phyloP scores from a whole-genome alignment of 2,113 vertebrate genomes.

The Pollachius pollachius region DNA sequence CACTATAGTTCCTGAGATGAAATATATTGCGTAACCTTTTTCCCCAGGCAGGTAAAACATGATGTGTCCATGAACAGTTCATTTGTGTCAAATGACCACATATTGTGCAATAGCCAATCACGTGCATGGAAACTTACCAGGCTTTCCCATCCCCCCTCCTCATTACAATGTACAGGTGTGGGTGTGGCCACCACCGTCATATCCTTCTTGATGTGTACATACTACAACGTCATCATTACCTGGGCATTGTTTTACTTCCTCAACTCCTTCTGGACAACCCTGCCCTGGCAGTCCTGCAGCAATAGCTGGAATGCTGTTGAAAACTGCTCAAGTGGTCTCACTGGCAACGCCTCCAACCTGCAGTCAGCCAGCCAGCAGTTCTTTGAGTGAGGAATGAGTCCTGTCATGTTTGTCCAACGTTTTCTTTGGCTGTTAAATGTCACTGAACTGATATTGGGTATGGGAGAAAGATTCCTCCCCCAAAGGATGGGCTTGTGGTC shows the following conservation, averaged over 20 bases:
- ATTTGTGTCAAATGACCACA: no score
- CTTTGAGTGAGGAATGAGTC: constrained; percentile 67
- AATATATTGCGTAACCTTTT: no score
- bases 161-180: constrained; percentile 64
- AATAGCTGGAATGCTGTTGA: constrained; percentile 67
- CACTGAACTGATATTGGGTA: background rate
- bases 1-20: no score
- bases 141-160: no score
- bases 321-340: constrained; percentile 72
- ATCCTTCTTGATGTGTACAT: constrained; percentile 70
- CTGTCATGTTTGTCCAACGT: background rate
- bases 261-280: constrained; percentile 59
- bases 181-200: constrained; percentile 73
- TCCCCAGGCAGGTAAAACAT: no score
- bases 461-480: no score
- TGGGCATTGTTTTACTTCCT: constrained; percentile 75
- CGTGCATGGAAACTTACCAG: no score
- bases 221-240: constrained; percentile 74
- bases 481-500: no score
- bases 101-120: no score
- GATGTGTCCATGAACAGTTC: no score
- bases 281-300: constrained; percentile 74
- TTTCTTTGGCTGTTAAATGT: background rate
- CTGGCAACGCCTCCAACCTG: constrained; percentile 61
- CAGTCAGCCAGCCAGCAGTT: constrained; percentile 75